Base-by-base conservation (phyloP, 1,140 invertebrate genomes). In the Bombus polaris region DNA sequence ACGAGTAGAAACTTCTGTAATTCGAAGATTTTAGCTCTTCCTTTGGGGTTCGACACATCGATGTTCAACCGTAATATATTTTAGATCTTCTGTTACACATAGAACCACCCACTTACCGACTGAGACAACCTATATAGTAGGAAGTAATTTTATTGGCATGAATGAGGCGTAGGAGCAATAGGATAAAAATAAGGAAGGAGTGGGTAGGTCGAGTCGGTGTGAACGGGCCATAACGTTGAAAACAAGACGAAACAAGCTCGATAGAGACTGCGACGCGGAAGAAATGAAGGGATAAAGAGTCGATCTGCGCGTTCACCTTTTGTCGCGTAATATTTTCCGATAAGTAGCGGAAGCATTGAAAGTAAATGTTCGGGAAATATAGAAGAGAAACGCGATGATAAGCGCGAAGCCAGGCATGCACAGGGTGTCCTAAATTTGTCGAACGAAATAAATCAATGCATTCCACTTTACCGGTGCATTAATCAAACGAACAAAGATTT, bases 261-360 rank as follows among this genome's bases (percentile, higher is more conserved):
- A n/a, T 37, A 18, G 77, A 9, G 5, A 32, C 12, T 28, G 68
- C 10, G 37, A 42, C 18, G 35, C 15, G 44, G 47, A 59, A 47
- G 47, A 81, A 81, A 81, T 72, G 72, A 81, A 72, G 53, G 79
- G n/a, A 81, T 73, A 73, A 72, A 73, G 66, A 81, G 68, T 25
- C 37, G 79, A 81, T 81, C 66, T 81, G 6, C 68, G 47, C 28
- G 79, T 35, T 81, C 79, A 73, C 68, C 79, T 81, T 81, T 81
- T 81, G 79, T 81, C 68, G 68, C 53, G 68, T 81, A 81, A 81
- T 73, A 81, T 81, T 81, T 81, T 72, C 79, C 79, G 79, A 81
- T 81, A 81, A 70, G 47, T 81, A 59, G 68, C 47, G 79, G 68
- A 81, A 81, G 68, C 71, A 81, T 73, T 81, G 68, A 81, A 81